Base-by-base conservation (phyloP, 2,797 vertebrate species). In the Cirrhinus mrigala region DNA sequence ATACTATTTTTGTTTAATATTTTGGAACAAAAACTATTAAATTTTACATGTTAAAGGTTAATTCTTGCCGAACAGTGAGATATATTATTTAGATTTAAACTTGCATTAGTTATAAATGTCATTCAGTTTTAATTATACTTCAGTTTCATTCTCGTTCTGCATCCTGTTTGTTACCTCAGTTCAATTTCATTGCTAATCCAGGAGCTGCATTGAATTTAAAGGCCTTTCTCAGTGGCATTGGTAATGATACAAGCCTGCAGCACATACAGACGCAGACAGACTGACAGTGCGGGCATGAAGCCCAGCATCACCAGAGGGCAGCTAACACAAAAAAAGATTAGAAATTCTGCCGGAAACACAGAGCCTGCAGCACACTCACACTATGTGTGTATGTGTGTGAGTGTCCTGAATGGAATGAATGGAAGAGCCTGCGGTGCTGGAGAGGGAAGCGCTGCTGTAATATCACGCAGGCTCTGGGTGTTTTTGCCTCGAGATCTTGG, bases 201-300 rank as follows among this genome's bases (percentile, higher is more conserved):
- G 46, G 48, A 52, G 56, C 33, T 68, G 46, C 81, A 74, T 37
- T 40, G 46, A 92, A 93, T 92, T 89, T 87, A 90, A 90, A 90
- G 92, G 52, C 88, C 90, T 88, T 92, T 93, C 89, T 90, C 92
- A 94, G 93, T 91, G 89, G 90, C 88, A 87, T 82, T 91, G 79
- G 89, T 85, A 87, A 87, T 88, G 92, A 91, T 91, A 91, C 92
- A 90, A 88, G 89, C 88, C 83, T 88, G 87, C n/a, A 85, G 24
- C 66, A 33, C 24, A 64, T 29, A 24, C 60, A 66, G 64, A 62
- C 66, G 70, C 62, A 40, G 29, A 64, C 77, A 79, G 54, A 85
- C 52, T 64, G 74, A 70, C 52, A 52, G 62, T 1, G 33, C 18
- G 54, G 46, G 16, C n/a, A 54, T 40, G 50, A 64, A 73, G 48